Conservation (phyloP, 2,797 vertebrate species). For the Sebastes baramenuke region DNA sequence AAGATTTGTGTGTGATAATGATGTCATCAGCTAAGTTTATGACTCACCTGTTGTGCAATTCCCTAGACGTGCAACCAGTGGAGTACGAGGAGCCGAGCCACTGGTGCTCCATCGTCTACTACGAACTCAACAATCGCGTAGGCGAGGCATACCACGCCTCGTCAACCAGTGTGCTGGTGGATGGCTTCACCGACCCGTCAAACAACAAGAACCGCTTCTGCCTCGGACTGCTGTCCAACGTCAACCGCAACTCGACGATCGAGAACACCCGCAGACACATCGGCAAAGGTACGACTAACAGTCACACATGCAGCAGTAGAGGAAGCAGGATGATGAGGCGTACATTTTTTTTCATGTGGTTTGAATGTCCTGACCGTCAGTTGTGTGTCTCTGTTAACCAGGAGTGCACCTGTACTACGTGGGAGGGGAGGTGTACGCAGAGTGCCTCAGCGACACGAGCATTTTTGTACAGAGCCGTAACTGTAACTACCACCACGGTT, state of each 20-base stretch:
- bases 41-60: conserved; percentile 4
- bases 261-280: conserved; percentile 97
- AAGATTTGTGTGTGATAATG: not conserved
- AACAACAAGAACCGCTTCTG: conserved; percentile 99
- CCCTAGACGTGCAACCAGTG: conserved; percentile 93
- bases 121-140: conserved; percentile 95
- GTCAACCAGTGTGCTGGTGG: conserved; percentile 94
- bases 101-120: conserved; percentile 98
- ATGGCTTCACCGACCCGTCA: conserved; percentile 96
- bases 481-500: conserved; percentile 98
- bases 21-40: not conserved
- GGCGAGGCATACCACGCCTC: conserved; percentile 96
- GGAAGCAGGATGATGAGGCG: not conserved
- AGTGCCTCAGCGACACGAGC: conserved; percentile 97
- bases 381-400: conserved; percentile 23
- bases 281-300: conserved; percentile 88
- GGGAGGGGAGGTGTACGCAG: conserved; percentile 95
- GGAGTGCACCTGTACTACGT: conserved; percentile 97
- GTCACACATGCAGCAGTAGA: too few species aligned
- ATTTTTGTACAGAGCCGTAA: conserved; percentile 98
- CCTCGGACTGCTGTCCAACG: conserved; percentile 94
- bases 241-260: conserved; percentile 97
- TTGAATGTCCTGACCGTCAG: not conserved
- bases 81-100: conserved; percentile 96
- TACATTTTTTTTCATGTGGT: not conserved